Evolutionary conservation across 2,113 vertebrate species (phyloP).

Genomic region (Procavia capensis): DNA sequence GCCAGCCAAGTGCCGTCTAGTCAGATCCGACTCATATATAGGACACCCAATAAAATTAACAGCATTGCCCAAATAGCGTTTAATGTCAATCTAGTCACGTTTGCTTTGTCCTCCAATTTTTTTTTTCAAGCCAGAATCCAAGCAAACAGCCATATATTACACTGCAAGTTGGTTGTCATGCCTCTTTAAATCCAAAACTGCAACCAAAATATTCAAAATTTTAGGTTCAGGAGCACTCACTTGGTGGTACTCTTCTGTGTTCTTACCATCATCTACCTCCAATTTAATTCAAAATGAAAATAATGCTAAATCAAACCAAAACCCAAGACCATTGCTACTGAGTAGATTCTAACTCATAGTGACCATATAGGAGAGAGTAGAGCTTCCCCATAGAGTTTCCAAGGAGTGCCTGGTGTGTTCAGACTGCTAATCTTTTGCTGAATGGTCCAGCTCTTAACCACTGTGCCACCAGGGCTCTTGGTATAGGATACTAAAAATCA

Average conservation of each 20-base stretch:
- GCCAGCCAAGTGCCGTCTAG: too few species aligned
- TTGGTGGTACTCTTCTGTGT: neutral
- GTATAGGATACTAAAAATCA: too few species aligned
- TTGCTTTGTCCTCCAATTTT: neutral
- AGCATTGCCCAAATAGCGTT: neutral
- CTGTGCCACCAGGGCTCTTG: too few species aligned
- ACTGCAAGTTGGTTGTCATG: neutral
- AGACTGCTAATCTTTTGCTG: too few species aligned
- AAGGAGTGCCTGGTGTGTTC: too few species aligned
- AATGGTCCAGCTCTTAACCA: too few species aligned
- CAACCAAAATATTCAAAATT: neutral
- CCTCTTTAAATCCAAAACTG: constrained; percentile 5
- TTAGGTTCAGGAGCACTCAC: neutral
- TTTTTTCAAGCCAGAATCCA: neutral
- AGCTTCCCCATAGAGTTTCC: too few species aligned
- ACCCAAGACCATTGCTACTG: too few species aligned
- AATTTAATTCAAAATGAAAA: neutral
- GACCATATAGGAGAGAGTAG: too few species aligned
- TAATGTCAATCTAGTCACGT: neutral
- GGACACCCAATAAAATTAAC: neutral
- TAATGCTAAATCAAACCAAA: too few species aligned
- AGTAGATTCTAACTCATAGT: too few species aligned
- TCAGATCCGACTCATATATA: too few species aligned
- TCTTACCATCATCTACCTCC: neutral
- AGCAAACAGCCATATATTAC: neutral